A percentile compares a stretch with the other conserved stretches of the same genome.
phyloP scores from a whole-genome alignment of 2,113 vertebrate genomes.

The Crotalus viridis region DNA sequence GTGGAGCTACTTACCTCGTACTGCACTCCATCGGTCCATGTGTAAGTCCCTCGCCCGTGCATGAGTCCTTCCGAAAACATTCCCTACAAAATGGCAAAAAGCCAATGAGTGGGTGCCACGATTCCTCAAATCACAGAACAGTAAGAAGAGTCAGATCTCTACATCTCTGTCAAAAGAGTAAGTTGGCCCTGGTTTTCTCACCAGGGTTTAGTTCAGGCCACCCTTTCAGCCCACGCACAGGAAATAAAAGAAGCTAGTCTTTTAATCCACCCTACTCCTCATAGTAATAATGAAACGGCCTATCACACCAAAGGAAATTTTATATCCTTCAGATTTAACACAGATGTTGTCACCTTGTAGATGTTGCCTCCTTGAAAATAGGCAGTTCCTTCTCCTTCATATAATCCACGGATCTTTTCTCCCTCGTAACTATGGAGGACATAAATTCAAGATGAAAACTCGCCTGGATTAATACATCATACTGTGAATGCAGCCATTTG shows the following conservation, averaged over 20 bases:
- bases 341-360: conserved; percentile 75
- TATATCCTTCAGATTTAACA: background rate
- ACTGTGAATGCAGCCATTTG: background rate
- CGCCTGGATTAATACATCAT: background rate
- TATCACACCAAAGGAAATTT: background rate
- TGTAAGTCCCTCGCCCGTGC: conserved; percentile 83
- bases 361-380: conserved; percentile 79
- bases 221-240: background rate
- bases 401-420: conserved; percentile 65
- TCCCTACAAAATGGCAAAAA: conserved; percentile 74
- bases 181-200: background rate
- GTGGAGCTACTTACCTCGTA: conserved; percentile 78
- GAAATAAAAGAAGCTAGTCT: background rate
- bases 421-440: conserved; percentile 81
- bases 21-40: conserved; percentile 77
- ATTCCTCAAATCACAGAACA: background rate
- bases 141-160: background rate
- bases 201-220: background rate
- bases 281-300: background rate
- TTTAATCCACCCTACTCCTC: background rate
- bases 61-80: conserved; percentile 84
- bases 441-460: conserved; percentile 26
- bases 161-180: background rate
- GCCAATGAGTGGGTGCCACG: background rate
- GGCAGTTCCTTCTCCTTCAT: conserved; percentile 81